Conservation (phyloP, 2,888 invertebrate species). For the Leucophenga maculata region DNA sequence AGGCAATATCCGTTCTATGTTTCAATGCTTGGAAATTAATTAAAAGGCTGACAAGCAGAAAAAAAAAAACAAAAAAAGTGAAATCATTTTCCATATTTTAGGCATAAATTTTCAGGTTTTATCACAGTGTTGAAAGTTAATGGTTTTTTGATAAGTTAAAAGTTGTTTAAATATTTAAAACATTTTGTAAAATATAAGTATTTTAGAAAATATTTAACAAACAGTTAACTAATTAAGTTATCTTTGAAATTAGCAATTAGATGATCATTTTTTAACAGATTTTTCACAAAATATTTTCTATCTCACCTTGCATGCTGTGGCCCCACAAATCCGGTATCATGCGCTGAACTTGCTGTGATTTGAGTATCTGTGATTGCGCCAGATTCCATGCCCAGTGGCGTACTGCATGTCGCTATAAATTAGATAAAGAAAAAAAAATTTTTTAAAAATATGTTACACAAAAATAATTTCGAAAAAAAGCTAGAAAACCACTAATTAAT, state of each 20-base stretch:
- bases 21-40: not conserved
- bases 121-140: conserved; percentile 41
- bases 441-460: not conserved
- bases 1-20: conserved; percentile 30
- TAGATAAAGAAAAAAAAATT: conserved; percentile 18
- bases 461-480: conserved; percentile 23
- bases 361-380: conserved; percentile 84
- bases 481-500: conserved; percentile 23
- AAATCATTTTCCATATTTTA: conserved; percentile 5
- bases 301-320: conserved; percentile 86
- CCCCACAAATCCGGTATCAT: conserved; percentile 86
- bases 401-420: conserved; percentile 79
- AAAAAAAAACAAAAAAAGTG: not conserved
- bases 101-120: not conserved
- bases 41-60: not conserved
- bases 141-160: not conserved
- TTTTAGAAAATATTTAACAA: too few relatives aligned
- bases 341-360: conserved; percentile 86
- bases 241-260: conserved; percentile 60
- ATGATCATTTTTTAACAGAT: conserved; percentile 22
- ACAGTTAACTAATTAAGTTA: conserved; percentile 53
- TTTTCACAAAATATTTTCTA: not conserved
- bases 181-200: too few relatives aligned
- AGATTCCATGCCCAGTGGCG: conserved; percentile 86
- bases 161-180: conserved; percentile 32